Evolutionary conservation across 2,113 vertebrate genomes (phyloP), one percentile per base, ranked within the genome.

Genomic region (Bubo bubo): DNA sequence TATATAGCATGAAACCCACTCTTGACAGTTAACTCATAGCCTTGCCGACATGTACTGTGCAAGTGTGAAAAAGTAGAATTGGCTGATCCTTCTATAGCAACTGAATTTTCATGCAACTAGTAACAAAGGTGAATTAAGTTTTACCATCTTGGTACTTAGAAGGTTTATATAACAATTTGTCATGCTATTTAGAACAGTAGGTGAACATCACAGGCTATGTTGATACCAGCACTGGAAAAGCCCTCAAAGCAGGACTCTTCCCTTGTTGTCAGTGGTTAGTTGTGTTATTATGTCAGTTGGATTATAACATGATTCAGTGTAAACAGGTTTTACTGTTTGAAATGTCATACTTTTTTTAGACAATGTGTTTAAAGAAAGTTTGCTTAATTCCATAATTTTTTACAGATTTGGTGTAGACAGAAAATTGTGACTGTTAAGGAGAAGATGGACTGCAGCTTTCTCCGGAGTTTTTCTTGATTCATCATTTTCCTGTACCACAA

Each of bases 51-150:
- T 17, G 10, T 80, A 66, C 79, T 5, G 6, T 73, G 79, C 43
- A 79, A 95, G 58, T 58, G 75, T 76, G 67, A 94, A 94, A 90
- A 79, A 64, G 43, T 50, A 88, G 88, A 95, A 76, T 41, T 72
- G 53, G 34, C 28, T 72, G 67, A 92, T 93, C 88, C 63, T 80
- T 88, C 75, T 64, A 83, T 34, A 93, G 79, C 56, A 94, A 86
- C 83, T 18, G 55, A 90, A 77, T 88, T 83, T 93, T 91, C 74
- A 70, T 30, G 70, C 39, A 79, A 59, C 37, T 24, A 34, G 56
- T 28, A 89, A 74, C 27, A 91, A 79, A 94, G 90, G 67, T 70
- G 90, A 91, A 41, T 49, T 92, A 35, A 70, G 21, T 64, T 77
- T 59, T 89, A 45, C 15, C 39, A 79, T 13, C 28, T 55, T 72